phyloP scores from a whole-genome alignment of 2,797 vertebrate species.

The Pitangus sulphuratus region DNA sequence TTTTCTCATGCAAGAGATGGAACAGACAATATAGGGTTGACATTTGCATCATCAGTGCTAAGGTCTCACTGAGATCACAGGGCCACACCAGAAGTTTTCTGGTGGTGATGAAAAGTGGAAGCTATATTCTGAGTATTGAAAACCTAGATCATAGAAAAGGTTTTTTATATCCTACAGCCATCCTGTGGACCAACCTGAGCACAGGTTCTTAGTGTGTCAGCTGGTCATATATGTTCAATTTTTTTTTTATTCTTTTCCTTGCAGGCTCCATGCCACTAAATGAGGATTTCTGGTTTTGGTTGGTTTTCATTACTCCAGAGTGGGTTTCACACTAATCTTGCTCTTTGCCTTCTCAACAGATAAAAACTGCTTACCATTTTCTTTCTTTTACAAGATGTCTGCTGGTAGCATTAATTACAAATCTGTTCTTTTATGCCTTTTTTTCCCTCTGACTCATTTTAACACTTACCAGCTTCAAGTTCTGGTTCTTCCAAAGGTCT shows the following conservation, averaged over 20 bases:
- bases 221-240: not conserved
- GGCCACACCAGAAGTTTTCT: not conserved
- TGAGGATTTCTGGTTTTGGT: not conserved
- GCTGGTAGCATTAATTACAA: not conserved
- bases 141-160: not conserved
- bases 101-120: not conserved
- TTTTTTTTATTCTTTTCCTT: not conserved
- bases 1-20: not conserved
- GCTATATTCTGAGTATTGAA: not conserved
- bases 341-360: not conserved
- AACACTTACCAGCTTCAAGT: not conserved
- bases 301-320: not conserved
- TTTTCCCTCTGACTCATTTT: not conserved
- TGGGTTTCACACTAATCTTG: not conserved
- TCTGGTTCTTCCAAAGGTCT: not conserved
- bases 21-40: not conserved
- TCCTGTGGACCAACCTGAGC: not conserved
- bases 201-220: not conserved
- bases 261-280: not conserved
- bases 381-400: not conserved
- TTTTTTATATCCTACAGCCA: not conserved
- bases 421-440: not conserved
- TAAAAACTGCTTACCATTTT: not conserved
- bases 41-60: not conserved
- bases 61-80: not conserved